Base-by-base conservation (phyloP, 2,888 invertebrate species). In the Rhagium mordax region DNA sequence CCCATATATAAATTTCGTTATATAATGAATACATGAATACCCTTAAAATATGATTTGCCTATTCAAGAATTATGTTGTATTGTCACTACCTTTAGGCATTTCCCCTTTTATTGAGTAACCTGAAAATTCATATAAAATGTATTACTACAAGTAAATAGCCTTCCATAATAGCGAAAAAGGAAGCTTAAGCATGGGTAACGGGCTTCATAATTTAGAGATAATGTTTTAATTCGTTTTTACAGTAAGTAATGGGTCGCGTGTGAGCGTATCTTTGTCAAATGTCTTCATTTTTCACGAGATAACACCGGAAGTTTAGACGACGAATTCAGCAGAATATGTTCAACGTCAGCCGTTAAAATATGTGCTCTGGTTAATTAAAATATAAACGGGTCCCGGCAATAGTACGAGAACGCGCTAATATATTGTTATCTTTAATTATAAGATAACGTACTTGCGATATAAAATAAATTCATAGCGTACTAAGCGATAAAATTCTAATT, bases 251-350 rank as follows among this genome's bases (percentile, higher is more conserved):
- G 70, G 51, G 20, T 51, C 13, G 70, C 70, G 62, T 62, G 70
- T 62, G 47, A 62, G 61, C 53, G 41, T 70, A 70, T 70, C 70
- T 70, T 70, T 53, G 18, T 70, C 51, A 70, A 20, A 62, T 62
- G 70, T 70, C 70, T 61, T 70, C 70, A 70, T 70, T 70, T 70
- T 62, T 70, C 70, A 70, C 15, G 47, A 41, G 61, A 61, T 61
- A 61, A 61, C 47, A 20, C 15, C 13, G 61, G 41, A 21, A 41
- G 48, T 18, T 20, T 61, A 41, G 51, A 2, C 47, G 61, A 61
- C 61, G 61, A 41, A 61, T 61, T 61, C 61, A 41, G 48, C 13
- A 41, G 61, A 27, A 33, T 21, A 20, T 55, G 29, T 59, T 59
- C 21, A 59, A 16, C 33, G 59, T 59, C 59, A 59, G 16, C 8